Evolutionary conservation across 2,888 invertebrate species (phyloP).

Genomic region (Suillia variegata): DNA sequence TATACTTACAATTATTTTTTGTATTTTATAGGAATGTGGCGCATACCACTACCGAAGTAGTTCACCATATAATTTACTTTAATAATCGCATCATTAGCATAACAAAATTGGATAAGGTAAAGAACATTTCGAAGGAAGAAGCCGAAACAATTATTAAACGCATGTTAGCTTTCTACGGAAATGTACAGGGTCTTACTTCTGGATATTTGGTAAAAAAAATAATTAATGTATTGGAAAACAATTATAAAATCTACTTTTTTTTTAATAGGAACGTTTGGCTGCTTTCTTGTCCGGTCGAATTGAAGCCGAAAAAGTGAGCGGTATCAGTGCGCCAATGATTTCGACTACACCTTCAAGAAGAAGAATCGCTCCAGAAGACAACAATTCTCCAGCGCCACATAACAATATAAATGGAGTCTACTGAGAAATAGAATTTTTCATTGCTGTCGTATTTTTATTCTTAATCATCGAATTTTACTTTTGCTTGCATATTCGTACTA

Average conservation of each 20-base stretch:
- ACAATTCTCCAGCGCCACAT: conserved; percentile 50
- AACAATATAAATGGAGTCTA: conserved; percentile 61
- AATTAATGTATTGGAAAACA: neutral
- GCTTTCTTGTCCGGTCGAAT: conserved; percentile 72
- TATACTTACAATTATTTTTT: conserved; percentile 5
- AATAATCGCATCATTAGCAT: conserved; percentile 71
- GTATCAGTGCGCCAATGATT: conserved; percentile 55
- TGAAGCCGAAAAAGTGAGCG: conserved; percentile 66
- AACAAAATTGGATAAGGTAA: conserved; percentile 67
- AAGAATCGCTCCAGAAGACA: conserved; percentile 55
- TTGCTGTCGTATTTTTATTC: conserved; percentile 53
- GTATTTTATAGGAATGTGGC: conserved; percentile 62
- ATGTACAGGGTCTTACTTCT: conserved; percentile 50
- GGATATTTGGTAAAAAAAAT: conserved; percentile 47
- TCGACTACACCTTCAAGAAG: conserved; percentile 58
- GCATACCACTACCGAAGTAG: conserved; percentile 63
- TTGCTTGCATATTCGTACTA: conserved; percentile 46
- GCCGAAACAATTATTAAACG: conserved; percentile 59
- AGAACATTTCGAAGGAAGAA: conserved; percentile 64
- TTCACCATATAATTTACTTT: conserved; percentile 66
- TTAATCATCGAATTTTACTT: conserved; percentile 52
- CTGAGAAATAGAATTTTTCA: conserved; percentile 53
- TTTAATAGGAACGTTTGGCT: conserved; percentile 68
- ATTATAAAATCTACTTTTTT: neutral
- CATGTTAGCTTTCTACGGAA: conserved; percentile 48